Base-by-base conservation (phyloP, 2,888 invertebrate genomes). In the Rhamphomyia laevipes region DNA sequence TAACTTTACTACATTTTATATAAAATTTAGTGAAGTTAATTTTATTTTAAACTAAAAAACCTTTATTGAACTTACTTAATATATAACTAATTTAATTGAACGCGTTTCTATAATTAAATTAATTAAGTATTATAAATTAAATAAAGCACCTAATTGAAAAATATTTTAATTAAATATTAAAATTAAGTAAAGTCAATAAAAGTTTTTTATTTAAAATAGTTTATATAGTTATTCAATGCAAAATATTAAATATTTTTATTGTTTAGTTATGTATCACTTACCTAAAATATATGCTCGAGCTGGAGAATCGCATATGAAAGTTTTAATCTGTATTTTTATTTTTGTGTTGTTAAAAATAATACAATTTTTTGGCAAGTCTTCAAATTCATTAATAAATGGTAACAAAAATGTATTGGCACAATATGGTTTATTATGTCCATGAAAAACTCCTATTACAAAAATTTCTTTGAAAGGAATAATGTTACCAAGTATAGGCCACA, bases 391-490 rank as follows among this genome's bases (percentile, higher is more conserved):
- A 31, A 45, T 17, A 35, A 45, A 31, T 45, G 15, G 17, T 15
- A 12, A 9, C 9, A 45, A 31, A 45, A 45, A 45, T 7, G 13
- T 13, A 35, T 45, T 33, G 9, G 45, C 33, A 35, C 45, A 45
- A 18, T 27, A 45, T 33, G 45, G 45, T 45, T 45, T 45, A 1
- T 31, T 31, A 17, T 45, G 23, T 10, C 35, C 45, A 15, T 31
- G 31, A 35, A 31, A 45, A 17, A 31, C 15, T 5, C 40, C 23
- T 13, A 40, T 46, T 13, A 42, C 12, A 42, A 47, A 42, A 16
- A 42, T 11, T 42, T 47, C 42, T 42, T 47, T 41, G 11, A 30
- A 41, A 13, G 47, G 37, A 45, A 31, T 17, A 40, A 30, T 45
- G 16, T 17, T 4, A 27, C 17, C 45, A 18, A 30, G 21, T 21